Percentiles rank a stretch among this genome's conserved stretches.
phyloP scores from a whole-genome alignment of 2,797 vertebrate genomes.

The Girardinus metallicus region DNA sequence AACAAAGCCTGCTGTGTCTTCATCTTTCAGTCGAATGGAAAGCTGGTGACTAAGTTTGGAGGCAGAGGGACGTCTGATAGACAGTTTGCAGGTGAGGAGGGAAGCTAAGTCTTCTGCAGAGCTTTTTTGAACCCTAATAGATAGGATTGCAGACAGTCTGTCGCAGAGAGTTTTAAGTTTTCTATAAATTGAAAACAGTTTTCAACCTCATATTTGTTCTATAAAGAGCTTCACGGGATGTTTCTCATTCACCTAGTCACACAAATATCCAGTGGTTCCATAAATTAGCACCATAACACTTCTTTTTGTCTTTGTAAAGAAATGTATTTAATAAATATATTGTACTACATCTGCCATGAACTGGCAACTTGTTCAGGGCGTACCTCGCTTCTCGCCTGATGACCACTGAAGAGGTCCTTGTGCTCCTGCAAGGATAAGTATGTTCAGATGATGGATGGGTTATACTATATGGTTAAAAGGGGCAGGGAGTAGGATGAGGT shows the following conservation, averaged over 20 bases:
- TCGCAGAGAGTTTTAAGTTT: not conserved
- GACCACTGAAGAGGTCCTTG: too few relatives aligned
- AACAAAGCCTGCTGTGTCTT: conserved; percentile 98
- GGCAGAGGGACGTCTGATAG: conserved; percentile 90
- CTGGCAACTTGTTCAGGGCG: too few relatives aligned
- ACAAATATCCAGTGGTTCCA: not conserved
- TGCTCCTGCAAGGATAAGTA: too few relatives aligned
- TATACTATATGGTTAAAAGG: too few relatives aligned
- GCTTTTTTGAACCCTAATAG: not conserved
- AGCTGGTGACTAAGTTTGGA: conserved; percentile 93
- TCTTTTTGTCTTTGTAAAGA: not conserved
- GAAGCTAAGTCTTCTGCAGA: not conserved
- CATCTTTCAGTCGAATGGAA: conserved; percentile 97
- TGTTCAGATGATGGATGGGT: too few relatives aligned
- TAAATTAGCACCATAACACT: not conserved
- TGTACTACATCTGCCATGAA: not conserved
- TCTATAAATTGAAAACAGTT: not conserved
- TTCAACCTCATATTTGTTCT: not conserved
- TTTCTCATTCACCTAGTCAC: not conserved
- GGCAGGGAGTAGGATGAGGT: too few relatives aligned
- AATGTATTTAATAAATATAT: not conserved
- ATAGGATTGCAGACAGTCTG: not conserved
- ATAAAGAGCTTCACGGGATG: not conserved
- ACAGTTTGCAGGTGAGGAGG: conserved; percentile 89
- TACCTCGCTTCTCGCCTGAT: too few relatives aligned